A percentile compares a stretch with the other conserved stretches of the same genome.
Conservation (phyloP, 2,113 vertebrate species). For the Castor canadensis region DNA sequence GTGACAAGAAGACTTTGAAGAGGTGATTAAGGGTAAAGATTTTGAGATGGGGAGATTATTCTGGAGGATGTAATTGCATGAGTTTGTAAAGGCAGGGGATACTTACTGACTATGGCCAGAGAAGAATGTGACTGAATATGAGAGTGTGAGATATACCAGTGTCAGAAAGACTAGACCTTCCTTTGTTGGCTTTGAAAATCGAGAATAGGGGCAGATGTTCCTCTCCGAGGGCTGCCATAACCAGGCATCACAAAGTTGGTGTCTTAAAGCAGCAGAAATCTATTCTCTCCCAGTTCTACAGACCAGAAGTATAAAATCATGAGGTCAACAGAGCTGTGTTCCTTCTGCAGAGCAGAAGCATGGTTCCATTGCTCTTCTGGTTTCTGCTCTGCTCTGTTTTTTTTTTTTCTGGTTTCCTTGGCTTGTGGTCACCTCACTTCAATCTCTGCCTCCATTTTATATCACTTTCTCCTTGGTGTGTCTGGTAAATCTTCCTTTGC, state of each 20-base stretch:
- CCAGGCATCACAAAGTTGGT: neutral
- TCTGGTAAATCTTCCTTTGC: neutral
- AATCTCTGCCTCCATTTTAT: neutral
- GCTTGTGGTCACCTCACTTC: neutral
- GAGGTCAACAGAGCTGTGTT: neutral
- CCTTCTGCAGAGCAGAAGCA: neutral
- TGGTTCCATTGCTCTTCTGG: neutral
- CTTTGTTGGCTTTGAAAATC: neutral
- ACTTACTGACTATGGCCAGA: neutral
- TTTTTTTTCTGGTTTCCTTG: neutral
- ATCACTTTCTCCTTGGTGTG: neutral
- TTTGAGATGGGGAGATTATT: neutral
- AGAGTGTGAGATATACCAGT: neutral
- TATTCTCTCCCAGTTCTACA: neutral
- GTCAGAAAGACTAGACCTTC: neutral
- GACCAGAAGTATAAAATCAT: neutral
- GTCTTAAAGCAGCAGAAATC: neutral
- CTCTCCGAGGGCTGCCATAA: neutral
- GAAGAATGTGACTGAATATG: neutral
- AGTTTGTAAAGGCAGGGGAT: neutral
- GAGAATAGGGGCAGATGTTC: too few relatives aligned
- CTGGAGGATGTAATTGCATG: neutral
- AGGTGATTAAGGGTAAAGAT: neutral
- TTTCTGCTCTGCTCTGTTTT: neutral
- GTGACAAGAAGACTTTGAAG: neutral